Evolutionary conservation across 1,140 invertebrate species (phyloP), one percentile per base, ranked within the genome.

Genomic region (Bactericera cockerelli): DNA sequence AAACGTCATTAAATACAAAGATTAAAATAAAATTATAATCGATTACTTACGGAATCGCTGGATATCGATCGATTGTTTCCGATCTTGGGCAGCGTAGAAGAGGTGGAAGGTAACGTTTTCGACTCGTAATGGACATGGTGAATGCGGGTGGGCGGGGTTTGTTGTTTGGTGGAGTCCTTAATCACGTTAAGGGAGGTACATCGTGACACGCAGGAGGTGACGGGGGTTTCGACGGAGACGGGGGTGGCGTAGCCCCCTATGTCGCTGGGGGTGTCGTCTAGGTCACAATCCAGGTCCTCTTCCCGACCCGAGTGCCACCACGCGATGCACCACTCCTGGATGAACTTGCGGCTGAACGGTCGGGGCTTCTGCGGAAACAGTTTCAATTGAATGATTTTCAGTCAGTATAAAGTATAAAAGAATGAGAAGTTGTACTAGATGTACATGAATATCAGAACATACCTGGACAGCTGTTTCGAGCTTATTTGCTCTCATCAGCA

Each of bases 221-320:
- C 75, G 39, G 87, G 87, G 58, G 89, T 93, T 69, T 93, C 89
- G 22, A 83, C 80, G 8, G 87, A 90, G 22, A 89, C 79, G 8
- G 89, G 87, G 28, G 89, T 93, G n/a, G 83, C 83, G 69, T 81
- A 86, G 6, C 81, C 82, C 25, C 42, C 42, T 66, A 80, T 79
- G 62, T 81, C 81, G 13, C 75, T 86, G 72, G 74, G 82, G 73
- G 64, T 77, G 26, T 77, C 77, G 1, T 78, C 78, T 25, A 75
- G 72, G 38, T 80, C 81, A 60, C 86, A 80, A 33, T 86, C 86
- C 58, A 86, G 83, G 39, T 83, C 79, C 59, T 89, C 86, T 60
- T 89, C 86, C 26, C 83, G 74, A 0, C 86, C 86, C 21, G 85
- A 87, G 68, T 87, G 84, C 84, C 85, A 89, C 86, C 85, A 89